Conservation (phyloP, 2,113 vertebrate genomes). For the Ploceus nigricollis region DNA sequence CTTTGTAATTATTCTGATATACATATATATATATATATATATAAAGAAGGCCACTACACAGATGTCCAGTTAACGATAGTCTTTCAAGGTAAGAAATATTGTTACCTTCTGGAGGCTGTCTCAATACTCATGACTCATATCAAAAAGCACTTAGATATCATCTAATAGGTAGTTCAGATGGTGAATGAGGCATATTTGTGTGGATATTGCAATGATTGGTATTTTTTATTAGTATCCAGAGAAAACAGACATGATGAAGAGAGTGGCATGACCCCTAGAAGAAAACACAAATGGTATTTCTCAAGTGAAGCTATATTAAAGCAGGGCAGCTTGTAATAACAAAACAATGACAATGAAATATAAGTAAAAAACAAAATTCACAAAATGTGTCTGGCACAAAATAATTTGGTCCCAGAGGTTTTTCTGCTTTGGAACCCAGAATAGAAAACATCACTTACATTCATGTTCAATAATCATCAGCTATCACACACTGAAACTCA, state of each 20-base stretch:
- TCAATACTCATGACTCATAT: background rate
- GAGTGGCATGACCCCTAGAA: background rate
- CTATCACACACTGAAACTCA: background rate
- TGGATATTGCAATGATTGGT: rapidly evolving
- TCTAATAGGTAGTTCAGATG: background rate
- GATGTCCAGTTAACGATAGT: background rate
- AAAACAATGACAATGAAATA: background rate
- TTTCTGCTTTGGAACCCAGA: background rate
- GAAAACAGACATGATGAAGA: background rate
- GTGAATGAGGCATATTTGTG: background rate
- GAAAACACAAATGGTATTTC: background rate
- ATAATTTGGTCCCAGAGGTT: background rate
- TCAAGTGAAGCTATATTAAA: background rate
- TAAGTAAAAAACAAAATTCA: background rate
- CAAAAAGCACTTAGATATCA: background rate
- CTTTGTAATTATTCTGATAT: background rate
- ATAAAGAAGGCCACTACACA: background rate
- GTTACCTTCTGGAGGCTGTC: background rate
- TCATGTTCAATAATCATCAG: background rate
- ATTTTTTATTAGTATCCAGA: background rate
- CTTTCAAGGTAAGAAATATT: background rate
- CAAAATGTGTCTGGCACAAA: background rate
- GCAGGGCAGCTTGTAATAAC: background rate
- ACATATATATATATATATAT: background rate
- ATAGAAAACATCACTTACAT: background rate